Evolutionary conservation across 2,113 vertebrate species (phyloP).

Genomic region (Eretmodus cyanostictus): DNA sequence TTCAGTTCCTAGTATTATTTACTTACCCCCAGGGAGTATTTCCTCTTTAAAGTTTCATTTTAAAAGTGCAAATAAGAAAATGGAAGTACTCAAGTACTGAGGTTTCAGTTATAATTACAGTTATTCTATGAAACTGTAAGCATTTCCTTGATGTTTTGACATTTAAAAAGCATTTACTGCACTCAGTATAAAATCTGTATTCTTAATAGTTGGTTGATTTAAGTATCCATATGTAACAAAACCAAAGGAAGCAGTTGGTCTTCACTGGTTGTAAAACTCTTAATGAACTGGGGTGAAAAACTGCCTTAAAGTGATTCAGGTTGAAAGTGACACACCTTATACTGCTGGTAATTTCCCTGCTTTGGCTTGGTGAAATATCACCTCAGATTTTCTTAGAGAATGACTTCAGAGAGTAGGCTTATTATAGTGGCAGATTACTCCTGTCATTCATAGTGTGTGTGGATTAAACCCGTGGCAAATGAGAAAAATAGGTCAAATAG

Average conservation of each 20-base stretch:
- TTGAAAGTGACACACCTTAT: slow-evolving; percentile 3
- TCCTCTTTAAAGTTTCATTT: slow-evolving; percentile 7
- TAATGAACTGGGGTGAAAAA: neutral
- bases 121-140: neutral
- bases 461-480: neutral
- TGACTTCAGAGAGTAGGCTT: slow-evolving; percentile 14
- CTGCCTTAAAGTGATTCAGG: neutral
- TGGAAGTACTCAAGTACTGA: neutral
- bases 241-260: neutral
- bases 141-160: neutral
- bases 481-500: slow-evolving; percentile 18
- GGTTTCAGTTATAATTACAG: neutral
- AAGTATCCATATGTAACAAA: neutral
- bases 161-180: neutral
- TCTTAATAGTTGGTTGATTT: neutral
- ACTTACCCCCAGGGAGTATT: neutral
- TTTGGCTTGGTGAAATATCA: slow-evolving; percentile 25
- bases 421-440: slow-evolving; percentile 32
- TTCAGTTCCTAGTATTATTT: neutral
- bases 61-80: neutral
- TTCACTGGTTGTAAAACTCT: neutral
- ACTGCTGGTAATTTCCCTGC: neutral
- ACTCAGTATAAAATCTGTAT: neutral
- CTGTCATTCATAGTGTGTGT: neutral
- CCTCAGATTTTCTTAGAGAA: slow-evolving; percentile 3